phyloP scores from a whole-genome alignment of 1,140 invertebrate species.

The Rhagoletis pomonella region DNA sequence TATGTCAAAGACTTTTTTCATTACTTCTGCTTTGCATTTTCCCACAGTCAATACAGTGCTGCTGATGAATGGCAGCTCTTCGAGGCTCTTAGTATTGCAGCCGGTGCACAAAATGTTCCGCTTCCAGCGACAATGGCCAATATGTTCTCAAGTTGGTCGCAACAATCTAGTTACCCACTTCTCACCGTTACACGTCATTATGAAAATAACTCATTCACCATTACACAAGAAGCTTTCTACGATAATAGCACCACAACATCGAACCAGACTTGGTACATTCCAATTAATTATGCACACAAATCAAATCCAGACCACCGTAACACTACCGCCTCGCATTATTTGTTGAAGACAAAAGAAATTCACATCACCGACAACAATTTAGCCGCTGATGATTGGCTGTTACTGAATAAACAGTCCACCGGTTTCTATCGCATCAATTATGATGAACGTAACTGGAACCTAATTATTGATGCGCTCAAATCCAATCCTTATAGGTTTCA shows the following conservation, averaged over 20 bases:
- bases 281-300: slow-evolving; percentile 75
- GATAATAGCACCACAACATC: slow-evolving; percentile 53
- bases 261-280: slow-evolving; percentile 74
- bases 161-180: slow-evolving; percentile 81
- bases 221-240: slow-evolving; percentile 75
- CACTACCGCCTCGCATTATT: slow-evolving; percentile 70
- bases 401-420: slow-evolving; percentile 79
- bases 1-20: not conserved
- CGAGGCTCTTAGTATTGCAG: slow-evolving; percentile 77
- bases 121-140: slow-evolving; percentile 64
- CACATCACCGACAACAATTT: slow-evolving; percentile 51
- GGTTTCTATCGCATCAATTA: slow-evolving; percentile 81
- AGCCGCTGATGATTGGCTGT: slow-evolving; percentile 75
- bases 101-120: slow-evolving; percentile 67
- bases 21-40: not conserved
- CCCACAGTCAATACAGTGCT: slow-evolving; percentile 69
- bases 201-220: slow-evolving; percentile 63
- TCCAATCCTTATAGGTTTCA: slow-evolving; percentile 77
- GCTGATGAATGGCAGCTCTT: slow-evolving; percentile 82
- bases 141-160: slow-evolving; percentile 81
- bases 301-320: slow-evolving; percentile 74
- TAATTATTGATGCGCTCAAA: slow-evolving; percentile 75
- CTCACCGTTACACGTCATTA: slow-evolving; percentile 77
- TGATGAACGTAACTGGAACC: slow-evolving; percentile 77
- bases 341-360: slow-evolving; percentile 58